phyloP scores from a whole-genome alignment of 2,113 vertebrate genomes.

The Kryptolebias marmoratus region DNA sequence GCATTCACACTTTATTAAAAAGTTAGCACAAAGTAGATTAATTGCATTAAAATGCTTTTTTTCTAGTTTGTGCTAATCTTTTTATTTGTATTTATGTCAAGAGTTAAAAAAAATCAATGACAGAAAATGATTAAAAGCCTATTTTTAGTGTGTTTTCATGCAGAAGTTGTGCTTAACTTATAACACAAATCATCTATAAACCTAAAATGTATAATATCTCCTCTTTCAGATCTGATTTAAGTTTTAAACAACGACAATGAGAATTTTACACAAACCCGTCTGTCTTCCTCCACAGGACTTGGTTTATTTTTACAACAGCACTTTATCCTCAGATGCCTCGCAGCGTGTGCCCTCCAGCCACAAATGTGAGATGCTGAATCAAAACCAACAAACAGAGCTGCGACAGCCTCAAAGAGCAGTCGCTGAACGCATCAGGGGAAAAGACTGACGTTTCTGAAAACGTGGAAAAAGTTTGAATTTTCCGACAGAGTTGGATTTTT shows the following conservation, averaged over 20 bases:
- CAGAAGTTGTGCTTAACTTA: no score
- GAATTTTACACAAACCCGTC: not conserved
- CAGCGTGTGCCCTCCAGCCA: slow-evolving; percentile 2
- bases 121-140: no score
- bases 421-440: slow-evolving; percentile 4
- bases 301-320: slow-evolving; percentile 2
- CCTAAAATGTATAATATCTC: not conserved
- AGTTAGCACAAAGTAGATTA: no score
- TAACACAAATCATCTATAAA: no score
- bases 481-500: not conserved
- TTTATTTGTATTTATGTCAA: no score
- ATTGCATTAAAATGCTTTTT: no score
- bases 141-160: no score
- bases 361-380: slow-evolving; percentile 24
- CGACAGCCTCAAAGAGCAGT: not conserved
- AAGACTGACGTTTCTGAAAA: not conserved
- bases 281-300: not conserved
- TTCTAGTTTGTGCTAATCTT: no score
- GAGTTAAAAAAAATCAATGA: no score
- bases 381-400: slow-evolving; percentile 13
- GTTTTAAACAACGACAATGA: not conserved
- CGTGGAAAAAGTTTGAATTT: not conserved
- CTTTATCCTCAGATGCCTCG: slow-evolving; percentile 13
- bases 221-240: not conserved
- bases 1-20: no score